Evolutionary conservation across 2,888 invertebrate genomes (phyloP).

Genomic region (Aspidiotus rigidus): DNA sequence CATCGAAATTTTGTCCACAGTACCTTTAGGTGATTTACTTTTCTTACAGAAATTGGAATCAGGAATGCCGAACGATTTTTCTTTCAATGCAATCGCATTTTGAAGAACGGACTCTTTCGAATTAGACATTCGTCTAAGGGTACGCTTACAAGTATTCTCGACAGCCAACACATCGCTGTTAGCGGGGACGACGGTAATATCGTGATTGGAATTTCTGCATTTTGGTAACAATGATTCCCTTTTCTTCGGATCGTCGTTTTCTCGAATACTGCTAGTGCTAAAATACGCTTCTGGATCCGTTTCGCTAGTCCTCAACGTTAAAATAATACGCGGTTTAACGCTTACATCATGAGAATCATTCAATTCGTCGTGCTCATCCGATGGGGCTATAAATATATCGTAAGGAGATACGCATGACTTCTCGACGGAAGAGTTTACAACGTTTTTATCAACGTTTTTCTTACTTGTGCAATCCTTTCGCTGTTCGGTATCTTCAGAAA

Average conservation of each 20-base stretch:
- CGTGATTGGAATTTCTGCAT: neutral
- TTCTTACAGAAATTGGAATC: constrained; percentile 31
- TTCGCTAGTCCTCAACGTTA: constrained; percentile 52
- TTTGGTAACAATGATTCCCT: constrained; percentile 5
- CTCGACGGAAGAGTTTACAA: too few relatives aligned
- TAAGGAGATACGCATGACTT: too few relatives aligned
- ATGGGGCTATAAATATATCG: too few relatives aligned
- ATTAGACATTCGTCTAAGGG: constrained; percentile 55
- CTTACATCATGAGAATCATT: too few relatives aligned
- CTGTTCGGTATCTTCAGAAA: too few relatives aligned
- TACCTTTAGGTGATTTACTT: constrained; percentile 27
- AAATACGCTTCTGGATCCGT: constrained; percentile 44
- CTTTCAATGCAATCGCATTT: constrained; percentile 62
- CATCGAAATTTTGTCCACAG: constrained; percentile 1
- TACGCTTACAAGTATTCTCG: constrained; percentile 47
- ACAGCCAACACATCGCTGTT: neutral
- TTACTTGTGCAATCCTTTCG: too few relatives aligned
- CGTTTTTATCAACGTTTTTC: too few relatives aligned
- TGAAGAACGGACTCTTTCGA: constrained; percentile 54
- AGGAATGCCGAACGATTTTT: constrained; percentile 53
- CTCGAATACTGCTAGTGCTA: constrained; percentile 33
- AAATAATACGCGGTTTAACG: constrained; percentile 49
- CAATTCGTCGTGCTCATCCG: too few relatives aligned
- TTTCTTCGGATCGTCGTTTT: constrained; percentile 14
- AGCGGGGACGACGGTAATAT: neutral